Evolutionary conservation across 1,140 invertebrate species (phyloP).

Genomic region (Drosophila ogumai): DNA sequence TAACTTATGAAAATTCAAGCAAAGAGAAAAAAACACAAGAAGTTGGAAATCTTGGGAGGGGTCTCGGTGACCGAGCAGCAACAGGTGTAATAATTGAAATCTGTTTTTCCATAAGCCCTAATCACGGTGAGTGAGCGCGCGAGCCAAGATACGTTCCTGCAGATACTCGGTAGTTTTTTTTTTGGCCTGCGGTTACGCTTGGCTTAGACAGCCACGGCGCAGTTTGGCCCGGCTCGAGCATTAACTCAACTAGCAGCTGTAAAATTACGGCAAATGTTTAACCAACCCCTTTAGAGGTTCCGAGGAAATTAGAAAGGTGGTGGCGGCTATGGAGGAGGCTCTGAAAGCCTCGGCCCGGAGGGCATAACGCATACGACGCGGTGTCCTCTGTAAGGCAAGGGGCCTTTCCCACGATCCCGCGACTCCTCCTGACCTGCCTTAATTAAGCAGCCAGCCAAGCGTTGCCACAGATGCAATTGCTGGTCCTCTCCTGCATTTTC

Average conservation of each 20-base stretch:
- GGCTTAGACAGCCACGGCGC: conserved; percentile 5
- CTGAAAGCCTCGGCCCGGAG: neutral
- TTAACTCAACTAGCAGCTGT: conserved; percentile 73
- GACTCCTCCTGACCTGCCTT: conserved; percentile 57
- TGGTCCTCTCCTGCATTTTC: conserved; percentile 11
- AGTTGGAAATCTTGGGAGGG: conserved; percentile 38
- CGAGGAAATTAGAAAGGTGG: conserved; percentile 27
- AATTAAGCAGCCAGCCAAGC: conserved; percentile 66
- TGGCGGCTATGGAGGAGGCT: too few species aligned
- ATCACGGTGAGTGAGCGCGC: conserved; percentile 61
- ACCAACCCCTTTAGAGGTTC: conserved; percentile 13
- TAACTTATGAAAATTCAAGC: conserved; percentile 60
- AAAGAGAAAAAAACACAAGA: conserved; percentile 20
- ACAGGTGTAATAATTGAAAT: conserved; percentile 83
- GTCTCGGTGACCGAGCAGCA: conserved; percentile 50
- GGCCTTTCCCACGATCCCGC: conserved; percentile 63
- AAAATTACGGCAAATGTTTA: conserved; percentile 63
- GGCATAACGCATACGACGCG: conserved; percentile 49
- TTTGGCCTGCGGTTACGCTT: conserved; percentile 66
- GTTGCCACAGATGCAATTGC: conserved; percentile 44
- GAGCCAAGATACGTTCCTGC: conserved; percentile 49
- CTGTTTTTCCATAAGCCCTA: conserved; percentile 69
- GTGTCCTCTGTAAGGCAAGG: conserved; percentile 4
- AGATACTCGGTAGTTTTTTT: conserved; percentile 20
- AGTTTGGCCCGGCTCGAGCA: conserved; percentile 25